phyloP scores from a whole-genome alignment of 2,888 invertebrate genomes.

The Liodrosophila aerea region DNA sequence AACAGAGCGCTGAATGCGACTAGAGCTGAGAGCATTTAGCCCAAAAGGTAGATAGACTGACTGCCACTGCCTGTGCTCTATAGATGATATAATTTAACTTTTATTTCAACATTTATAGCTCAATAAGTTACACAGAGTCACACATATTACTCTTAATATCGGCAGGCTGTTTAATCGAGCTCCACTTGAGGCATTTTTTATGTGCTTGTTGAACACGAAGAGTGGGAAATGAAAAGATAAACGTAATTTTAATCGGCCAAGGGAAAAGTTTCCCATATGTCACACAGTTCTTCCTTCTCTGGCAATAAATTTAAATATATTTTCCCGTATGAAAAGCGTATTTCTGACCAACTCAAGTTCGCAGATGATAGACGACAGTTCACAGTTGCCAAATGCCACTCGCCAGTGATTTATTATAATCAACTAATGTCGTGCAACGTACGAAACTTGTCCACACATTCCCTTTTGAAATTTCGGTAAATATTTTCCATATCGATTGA shows the following conservation, averaged over 20 bases:
- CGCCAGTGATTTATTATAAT: conserved; percentile 40
- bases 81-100: conserved; percentile 68
- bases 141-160: neutral
- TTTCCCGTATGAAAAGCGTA: conserved; percentile 13
- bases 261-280: conserved; percentile 10
- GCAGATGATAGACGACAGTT: neutral
- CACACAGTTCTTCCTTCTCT: conserved; percentile 1
- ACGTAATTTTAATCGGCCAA: conserved; percentile 49
- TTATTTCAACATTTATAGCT: conserved; percentile 72
- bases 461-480: conserved; percentile 10
- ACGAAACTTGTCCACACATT: conserved; percentile 17
- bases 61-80: conserved; percentile 9
- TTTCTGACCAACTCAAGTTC: too few relatives aligned
- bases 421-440: conserved; percentile 27
- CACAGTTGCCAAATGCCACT: conserved; percentile 3
- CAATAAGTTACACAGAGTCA: conserved; percentile 59
- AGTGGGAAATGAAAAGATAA: conserved; percentile 30
- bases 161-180: conserved; percentile 50
- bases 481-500: conserved; percentile 16
- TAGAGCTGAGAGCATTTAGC: conserved; percentile 30
- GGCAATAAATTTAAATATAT: conserved; percentile 40
- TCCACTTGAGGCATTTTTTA: conserved; percentile 48
- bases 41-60: conserved; percentile 35
- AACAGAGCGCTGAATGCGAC: neutral
- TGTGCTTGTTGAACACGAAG: conserved; percentile 10